Evolutionary conservation across 1,140 invertebrate genomes (phyloP), one percentile per base, ranked within the genome.

Genomic region (Brachionus rubens): DNA sequence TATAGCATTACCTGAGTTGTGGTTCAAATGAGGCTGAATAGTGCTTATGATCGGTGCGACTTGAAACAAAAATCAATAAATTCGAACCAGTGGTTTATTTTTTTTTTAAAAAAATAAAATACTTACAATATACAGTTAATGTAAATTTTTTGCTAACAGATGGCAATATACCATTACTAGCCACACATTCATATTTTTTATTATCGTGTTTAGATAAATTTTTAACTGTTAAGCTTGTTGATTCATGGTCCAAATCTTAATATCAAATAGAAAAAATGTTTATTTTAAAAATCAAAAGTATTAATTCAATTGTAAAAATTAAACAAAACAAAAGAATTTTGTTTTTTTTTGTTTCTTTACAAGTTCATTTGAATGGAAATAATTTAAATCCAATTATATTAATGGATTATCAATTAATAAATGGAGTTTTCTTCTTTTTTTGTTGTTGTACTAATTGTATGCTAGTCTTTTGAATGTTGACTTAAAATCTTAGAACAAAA

Each of bases 61-160:
- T 72, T 9, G 21, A 33, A 47, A 12, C n/a, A 50, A 50, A 56
- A 28, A 28, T 12, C 3, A 3, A 10, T 14, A 47, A 33, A 72
- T 24, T 50, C 40, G 24, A 24, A 33, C 41, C 46, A 16, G 14
- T 30, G 33, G 30, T 54, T 30, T 50, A 5, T 54, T 54, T 26
- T 54, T 24, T 54, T 30, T 43, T 26, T 26, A 41, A 62, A 62
- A 3, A 40, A 36, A 16, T 14, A 40, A 36, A 36, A 19, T 30
- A 50, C 46, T 72, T 72, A 72, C 68, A 72, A 72, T 72, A 72
- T 21, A 72, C 68, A 21, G 46, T 72, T 0, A 72, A 28, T 50
- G 68, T 72, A 30, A 72, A 72, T 48, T 54, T 48, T 40, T 72
- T 72, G 33, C 68, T 72, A 28, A 72, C 68, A 50, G 68, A 72